A percentile compares a stretch with the other conserved stretches of the same genome.
phyloP scores from a whole-genome alignment of 2,113 vertebrate species.

The Thamnaconus septentrionalis region DNA sequence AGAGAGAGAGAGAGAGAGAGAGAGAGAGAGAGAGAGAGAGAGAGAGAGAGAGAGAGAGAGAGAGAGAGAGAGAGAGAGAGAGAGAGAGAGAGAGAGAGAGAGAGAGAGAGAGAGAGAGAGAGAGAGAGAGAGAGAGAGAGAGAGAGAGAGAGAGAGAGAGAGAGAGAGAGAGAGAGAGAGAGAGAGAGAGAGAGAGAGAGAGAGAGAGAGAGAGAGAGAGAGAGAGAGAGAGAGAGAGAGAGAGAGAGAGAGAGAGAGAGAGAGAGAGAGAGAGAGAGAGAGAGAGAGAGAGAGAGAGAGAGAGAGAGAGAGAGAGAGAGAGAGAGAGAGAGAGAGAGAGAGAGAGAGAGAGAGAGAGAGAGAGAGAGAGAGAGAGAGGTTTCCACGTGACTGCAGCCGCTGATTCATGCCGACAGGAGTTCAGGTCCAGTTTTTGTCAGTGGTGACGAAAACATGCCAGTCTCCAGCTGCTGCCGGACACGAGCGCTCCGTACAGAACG shows the following conservation, averaged over 20 bases:
- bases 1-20: conserved; percentile 39
- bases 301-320: conserved; percentile 38
- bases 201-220: conserved; percentile 18
- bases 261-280: too few relatives aligned
- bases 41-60: conserved; percentile 51
- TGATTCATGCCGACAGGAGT: conserved; percentile 74
- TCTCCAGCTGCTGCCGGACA: conserved; percentile 58
- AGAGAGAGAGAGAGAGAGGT: conserved; percentile 56
- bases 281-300: background rate
- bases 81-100: conserved; percentile 1
- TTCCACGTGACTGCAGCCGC: conserved; percentile 60
- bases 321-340: conserved; percentile 26
- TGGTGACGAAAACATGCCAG: conserved; percentile 67
- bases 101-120: too few relatives aligned
- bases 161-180: conserved; percentile 32
- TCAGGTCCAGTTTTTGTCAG: conserved; percentile 77
- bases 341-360: conserved; percentile 34
- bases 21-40: conserved; percentile 17
- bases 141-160: too few relatives aligned
- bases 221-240: conserved; percentile 51
- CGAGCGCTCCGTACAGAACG: background rate
- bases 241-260: conserved; percentile 4
- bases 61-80: conserved; percentile 12
- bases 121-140: too few relatives aligned
- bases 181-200: conserved; percentile 40